Evolutionary conservation across 2,113 vertebrate genomes (phyloP).

Genomic region (Penelope pileata): DNA sequence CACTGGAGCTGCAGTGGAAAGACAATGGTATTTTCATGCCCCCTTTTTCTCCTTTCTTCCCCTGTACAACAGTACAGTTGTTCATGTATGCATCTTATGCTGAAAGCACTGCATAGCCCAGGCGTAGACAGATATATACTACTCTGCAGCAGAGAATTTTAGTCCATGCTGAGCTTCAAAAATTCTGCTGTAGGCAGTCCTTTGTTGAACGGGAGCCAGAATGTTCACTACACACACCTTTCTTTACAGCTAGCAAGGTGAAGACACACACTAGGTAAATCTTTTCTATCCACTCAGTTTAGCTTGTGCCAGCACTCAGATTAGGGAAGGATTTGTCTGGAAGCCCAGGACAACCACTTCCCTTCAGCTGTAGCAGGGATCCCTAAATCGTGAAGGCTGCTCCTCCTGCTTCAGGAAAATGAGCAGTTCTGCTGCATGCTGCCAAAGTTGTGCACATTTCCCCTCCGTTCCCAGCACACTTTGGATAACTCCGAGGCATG

Average conservation of each 20-base stretch:
- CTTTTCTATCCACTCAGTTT: background rate
- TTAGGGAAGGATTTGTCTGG: background rate
- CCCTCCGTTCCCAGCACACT: background rate
- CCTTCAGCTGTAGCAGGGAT: background rate
- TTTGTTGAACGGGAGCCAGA: background rate
- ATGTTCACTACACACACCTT: rapidly evolving
- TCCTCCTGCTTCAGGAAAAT: background rate
- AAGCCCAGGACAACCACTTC: background rate
- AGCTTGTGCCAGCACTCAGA: background rate
- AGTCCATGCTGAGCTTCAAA: background rate
- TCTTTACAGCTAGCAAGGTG: background rate
- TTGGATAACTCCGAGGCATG: background rate
- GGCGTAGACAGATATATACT: background rate
- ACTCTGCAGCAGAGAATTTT: background rate
- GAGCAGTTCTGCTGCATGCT: background rate
- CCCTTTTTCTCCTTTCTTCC: background rate
- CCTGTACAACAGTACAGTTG: rapidly evolving
- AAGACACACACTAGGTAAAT: background rate
- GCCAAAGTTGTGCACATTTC: background rate
- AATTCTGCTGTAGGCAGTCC: background rate
- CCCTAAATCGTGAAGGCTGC: background rate
- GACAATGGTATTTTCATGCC: background rate
- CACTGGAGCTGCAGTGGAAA: background rate
- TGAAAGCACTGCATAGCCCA: background rate
- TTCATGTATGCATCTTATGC: background rate